A percentile compares a stretch with the other conserved stretches of the same genome.
Conservation (phyloP, 2,797 vertebrate species). For the Spinus pinus region DNA sequence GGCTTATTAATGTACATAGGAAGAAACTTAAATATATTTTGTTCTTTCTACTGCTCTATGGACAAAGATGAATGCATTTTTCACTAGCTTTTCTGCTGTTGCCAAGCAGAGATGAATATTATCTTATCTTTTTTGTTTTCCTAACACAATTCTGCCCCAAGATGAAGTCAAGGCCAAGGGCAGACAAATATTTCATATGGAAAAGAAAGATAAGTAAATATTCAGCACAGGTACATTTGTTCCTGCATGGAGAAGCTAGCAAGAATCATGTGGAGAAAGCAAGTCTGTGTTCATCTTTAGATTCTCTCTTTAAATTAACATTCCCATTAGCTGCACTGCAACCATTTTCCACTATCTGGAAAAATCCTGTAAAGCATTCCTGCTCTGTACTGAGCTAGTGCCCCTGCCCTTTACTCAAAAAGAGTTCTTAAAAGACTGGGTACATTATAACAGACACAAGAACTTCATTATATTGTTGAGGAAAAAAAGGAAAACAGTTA, state of each 20-base stretch:
- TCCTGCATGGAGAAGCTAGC: not conserved
- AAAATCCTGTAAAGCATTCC: not conserved
- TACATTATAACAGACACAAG: slow-evolving; percentile 33
- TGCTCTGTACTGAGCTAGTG: not conserved
- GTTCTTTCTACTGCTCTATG: not conserved
- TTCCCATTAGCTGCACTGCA: not conserved
- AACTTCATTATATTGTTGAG: slow-evolving; percentile 38
- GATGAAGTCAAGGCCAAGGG: slow-evolving; percentile 24
- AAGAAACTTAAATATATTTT: slow-evolving; percentile 1
- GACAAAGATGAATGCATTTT: slow-evolving; percentile 8
- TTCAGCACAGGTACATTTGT: not conserved
- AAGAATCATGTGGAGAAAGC: not conserved
- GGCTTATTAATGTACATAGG: not conserved
- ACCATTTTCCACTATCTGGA: not conserved
- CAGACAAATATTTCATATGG: not conserved
- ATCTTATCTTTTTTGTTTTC: slow-evolving; percentile 20
- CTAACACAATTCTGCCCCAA: slow-evolving; percentile 15
- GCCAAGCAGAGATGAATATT: not conserved
- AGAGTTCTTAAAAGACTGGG: slow-evolving; percentile 4
- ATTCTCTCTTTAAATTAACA: not conserved
- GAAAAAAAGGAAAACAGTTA: slow-evolving; percentile 22
- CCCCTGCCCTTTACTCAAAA: not conserved
- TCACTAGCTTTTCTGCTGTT: not conserved
- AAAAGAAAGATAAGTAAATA: slow-evolving; percentile 41
- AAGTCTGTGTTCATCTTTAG: not conserved